Evolutionary conservation across 2,888 invertebrate species (phyloP).

Genomic region (Troides oblongomaculatus): DNA sequence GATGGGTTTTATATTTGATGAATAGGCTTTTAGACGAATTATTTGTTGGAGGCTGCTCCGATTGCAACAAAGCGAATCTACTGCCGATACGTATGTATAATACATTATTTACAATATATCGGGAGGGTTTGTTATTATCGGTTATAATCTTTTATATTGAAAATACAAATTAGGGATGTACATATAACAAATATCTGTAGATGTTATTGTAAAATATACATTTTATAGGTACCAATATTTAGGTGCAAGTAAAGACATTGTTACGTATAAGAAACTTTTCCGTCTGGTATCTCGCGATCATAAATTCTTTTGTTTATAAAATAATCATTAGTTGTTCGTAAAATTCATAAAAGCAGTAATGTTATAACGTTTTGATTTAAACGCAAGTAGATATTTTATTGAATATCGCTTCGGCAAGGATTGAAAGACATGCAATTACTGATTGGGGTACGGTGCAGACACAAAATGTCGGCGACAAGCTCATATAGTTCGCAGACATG

Average conservation of each 20-base stretch:
- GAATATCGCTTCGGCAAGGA: slow-evolving; percentile 5
- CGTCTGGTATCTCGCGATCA: background rate
- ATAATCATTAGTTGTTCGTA: background rate
- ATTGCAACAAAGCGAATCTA: no score
- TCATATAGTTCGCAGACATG: background rate
- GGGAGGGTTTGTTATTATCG: no score
- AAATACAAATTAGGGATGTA: no score
- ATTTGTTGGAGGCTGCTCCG: no score
- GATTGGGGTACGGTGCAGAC: background rate
- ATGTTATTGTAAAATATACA: background rate
- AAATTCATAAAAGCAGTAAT: background rate
- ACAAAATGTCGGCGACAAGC: background rate
- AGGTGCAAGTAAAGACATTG: no score
- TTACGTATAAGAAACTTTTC: no score
- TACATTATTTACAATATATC: no score
- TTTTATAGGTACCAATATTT: background rate
- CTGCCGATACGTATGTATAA: no score
- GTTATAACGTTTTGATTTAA: background rate
- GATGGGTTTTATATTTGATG: background rate
- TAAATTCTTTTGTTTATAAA: background rate
- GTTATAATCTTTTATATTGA: background rate
- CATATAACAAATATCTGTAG: no score
- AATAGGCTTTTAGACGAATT: background rate
- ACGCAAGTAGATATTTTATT: background rate
- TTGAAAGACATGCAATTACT: slow-evolving; percentile 16